Evolutionary conservation across 2,113 vertebrate species (phyloP), one percentile per base, ranked within the genome.

Genomic region (Illadopsis cleaveri): DNA sequence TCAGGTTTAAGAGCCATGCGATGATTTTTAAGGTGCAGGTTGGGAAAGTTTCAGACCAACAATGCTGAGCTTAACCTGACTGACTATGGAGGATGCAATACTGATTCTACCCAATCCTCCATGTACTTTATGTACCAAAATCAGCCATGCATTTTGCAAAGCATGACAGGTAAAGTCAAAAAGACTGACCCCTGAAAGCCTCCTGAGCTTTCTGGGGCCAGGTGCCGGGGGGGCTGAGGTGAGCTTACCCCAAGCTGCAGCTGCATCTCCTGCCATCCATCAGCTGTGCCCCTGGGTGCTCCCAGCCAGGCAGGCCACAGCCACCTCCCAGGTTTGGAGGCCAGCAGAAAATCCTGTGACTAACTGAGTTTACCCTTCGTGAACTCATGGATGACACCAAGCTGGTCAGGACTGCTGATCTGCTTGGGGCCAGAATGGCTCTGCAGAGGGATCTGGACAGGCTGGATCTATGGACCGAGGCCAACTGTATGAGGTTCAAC

Each of bases 381-480:
- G n/a, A 73, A 15, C 19, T 28, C 44, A 9, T 18, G 11, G 51
- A 20, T 9, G 12, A 24, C 35, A 50, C 31, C 27, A 16, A 15
- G 6, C 17, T 65, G 66, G 5, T 6, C 4, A 1, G 13, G 18
- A 33, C 27, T 50, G 37, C 12, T 38, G 45, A 53, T 45, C 51
- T 38, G 37, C 37, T 30, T 44, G 15, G 28, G 33, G 11, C 33
- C n/a, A 66, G 38, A 38, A 75, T 17, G 20, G 53, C 33, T 73
- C 33, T 73, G 33, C 60, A 58, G n/a, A 68, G 38, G 45, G 45
- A 45, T 40, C 28, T 38, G n/a, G 16, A 30, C 61, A 68, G 53
- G 38, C 28, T 30, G n/a, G n/a, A 45, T 47, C 19, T 9, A 22
- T 15, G 45, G 11, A 15, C 17, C 0, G 0, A 40, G 53, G 20